Conservation (phyloP, 2,113 vertebrate species). For the Zosterops japonicus region DNA sequence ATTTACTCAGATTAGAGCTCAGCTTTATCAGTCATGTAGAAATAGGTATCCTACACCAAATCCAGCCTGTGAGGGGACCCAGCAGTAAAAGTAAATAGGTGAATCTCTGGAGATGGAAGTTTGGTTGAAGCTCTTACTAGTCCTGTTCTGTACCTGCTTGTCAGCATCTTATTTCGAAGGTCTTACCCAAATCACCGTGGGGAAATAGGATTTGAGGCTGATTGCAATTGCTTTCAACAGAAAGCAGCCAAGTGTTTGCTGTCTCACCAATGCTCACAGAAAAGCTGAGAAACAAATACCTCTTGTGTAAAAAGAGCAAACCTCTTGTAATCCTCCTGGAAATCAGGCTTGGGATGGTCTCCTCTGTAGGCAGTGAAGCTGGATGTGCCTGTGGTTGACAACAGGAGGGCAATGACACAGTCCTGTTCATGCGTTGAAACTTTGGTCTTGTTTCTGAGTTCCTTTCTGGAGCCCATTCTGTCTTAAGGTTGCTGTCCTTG, state of each 20-base stretch:
- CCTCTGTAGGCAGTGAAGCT: not conserved
- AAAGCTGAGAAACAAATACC: not conserved
- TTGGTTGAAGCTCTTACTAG: not conserved
- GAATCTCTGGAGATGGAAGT: not conserved
- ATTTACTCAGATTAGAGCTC: not conserved
- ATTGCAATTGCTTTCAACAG: not conserved
- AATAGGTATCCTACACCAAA: not conserved
- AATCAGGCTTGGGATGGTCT: not conserved
- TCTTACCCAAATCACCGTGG: not conserved
- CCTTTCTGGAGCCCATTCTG: not conserved
- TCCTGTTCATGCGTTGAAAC: not conserved
- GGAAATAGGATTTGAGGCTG: not conserved
- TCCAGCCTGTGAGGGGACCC: not conserved
- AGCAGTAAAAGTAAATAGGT: not conserved
- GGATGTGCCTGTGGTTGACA: not conserved
- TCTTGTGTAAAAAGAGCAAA: not conserved
- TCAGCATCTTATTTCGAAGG: not conserved
- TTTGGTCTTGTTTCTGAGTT: not conserved
- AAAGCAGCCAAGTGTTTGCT: not conserved
- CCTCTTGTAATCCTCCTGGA: not conserved
- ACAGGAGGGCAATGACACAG: not conserved
- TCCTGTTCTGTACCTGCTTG: not conserved
- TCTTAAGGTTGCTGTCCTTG: not conserved
- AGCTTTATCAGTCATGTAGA: not conserved
- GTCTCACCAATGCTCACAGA: not conserved